Conservation (phyloP, 2,888 invertebrate species). For the Parnassius mnemosyne region DNA sequence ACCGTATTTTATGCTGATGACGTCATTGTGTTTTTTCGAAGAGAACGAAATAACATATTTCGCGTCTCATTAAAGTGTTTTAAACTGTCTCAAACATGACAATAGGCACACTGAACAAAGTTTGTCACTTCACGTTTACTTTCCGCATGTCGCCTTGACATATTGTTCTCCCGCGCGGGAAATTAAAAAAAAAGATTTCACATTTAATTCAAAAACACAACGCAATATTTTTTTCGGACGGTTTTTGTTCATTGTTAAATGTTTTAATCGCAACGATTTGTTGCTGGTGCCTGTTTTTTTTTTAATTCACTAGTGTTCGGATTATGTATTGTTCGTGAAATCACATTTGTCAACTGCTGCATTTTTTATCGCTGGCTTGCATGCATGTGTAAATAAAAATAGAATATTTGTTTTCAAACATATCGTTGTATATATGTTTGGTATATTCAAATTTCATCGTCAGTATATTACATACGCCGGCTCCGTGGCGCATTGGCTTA, state of each 20-base stretch:
- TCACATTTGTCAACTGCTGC: conserved; percentile 9
- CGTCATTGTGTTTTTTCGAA: too few species aligned
- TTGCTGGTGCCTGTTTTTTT: conserved; percentile 5
- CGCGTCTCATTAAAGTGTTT: background rate
- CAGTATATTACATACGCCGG: too few species aligned
- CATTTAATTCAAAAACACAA: conserved; percentile 13
- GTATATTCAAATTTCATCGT: too few species aligned
- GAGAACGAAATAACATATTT: background rate
- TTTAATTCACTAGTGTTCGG: background rate
- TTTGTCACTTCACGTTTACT: conserved; percentile 8
- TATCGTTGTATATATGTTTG: too few species aligned
- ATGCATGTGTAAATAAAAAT: too few species aligned
- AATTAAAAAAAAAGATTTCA: conserved; percentile 12
- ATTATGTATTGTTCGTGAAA: conserved; percentile 14
- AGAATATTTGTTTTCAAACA: too few species aligned
- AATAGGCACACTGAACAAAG: conserved; percentile 1
- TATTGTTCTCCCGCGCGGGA: conserved; percentile 10
- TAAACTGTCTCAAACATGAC: background rate
- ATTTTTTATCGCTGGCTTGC: background rate
- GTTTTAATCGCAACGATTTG: conserved; percentile 15
- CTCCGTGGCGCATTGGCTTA: too few species aligned
- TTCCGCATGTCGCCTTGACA: conserved; percentile 13
- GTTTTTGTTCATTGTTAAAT: conserved; percentile 14
- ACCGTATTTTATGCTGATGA: too few species aligned
- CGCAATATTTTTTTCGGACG: conserved; percentile 3